Percentiles rank a stretch among this genome's conserved stretches.
phyloP scores from a whole-genome alignment of 2,888 invertebrate species.

The Ceratothoa steindachneri region DNA sequence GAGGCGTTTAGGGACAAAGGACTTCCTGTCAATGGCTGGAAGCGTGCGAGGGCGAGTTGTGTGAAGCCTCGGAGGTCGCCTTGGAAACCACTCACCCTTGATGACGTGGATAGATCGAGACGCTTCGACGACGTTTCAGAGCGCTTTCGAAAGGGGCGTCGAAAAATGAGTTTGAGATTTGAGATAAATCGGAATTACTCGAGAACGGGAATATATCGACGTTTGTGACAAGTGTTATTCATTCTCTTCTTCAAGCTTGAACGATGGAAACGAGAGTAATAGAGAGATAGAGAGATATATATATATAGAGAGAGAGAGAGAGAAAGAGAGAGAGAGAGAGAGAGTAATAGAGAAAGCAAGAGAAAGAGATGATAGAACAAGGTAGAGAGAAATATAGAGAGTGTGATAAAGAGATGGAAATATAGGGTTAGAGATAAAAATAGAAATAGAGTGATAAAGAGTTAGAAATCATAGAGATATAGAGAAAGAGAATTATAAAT shows the following conservation, averaged over 20 bases:
- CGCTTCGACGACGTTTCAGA: neutral
- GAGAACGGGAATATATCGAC: neutral
- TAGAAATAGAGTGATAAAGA: no score
- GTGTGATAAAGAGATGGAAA: no score
- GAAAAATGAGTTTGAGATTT: constrained; percentile 9
- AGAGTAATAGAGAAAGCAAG: neutral
- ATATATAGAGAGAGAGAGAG: neutral
- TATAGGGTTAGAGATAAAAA: no score
- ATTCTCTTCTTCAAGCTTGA: neutral
- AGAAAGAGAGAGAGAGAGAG: neutral
- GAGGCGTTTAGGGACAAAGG: constrained; percentile 5
- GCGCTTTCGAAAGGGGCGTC: neutral
- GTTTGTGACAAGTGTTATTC: neutral
- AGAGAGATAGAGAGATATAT: neutral
- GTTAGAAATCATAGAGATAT: no score
- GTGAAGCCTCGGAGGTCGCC: neutral
- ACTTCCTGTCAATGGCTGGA: constrained; percentile 1
- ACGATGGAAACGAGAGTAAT: neutral
- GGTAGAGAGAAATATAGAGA: no score
- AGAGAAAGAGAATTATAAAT: no score
- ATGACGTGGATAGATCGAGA: constrained; percentile 7
- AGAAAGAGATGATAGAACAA: neutral
- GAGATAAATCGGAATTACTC: constrained; percentile 3
- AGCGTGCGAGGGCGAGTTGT: no score
- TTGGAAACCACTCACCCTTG: neutral